Evolutionary conservation across 2,888 invertebrate genomes (phyloP).

Genomic region (Lasioglossum morio): DNA sequence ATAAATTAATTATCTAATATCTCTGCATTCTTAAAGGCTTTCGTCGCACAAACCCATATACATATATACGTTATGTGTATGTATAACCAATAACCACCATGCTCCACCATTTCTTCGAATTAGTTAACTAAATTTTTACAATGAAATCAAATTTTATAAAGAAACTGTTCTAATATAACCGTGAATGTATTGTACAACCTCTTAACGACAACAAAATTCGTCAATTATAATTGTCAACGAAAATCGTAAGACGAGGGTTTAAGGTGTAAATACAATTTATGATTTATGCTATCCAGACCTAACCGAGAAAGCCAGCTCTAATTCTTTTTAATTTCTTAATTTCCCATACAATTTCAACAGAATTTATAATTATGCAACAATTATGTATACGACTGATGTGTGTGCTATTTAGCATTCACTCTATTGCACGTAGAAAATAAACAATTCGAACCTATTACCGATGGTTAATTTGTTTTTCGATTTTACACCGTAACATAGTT

Average conservation of each 20-base stretch:
- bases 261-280: not conserved
- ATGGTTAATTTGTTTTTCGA: not conserved
- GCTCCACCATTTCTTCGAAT: too few species aligned
- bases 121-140: not conserved
- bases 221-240: not conserved
- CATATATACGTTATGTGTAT: too few species aligned
- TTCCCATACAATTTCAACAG: not conserved
- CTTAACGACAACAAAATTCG: not conserved
- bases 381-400: not conserved
- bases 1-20: not conserved
- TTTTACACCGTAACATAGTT: not conserved
- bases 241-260: not conserved
- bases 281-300: conserved; percentile 5
- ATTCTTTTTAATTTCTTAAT: not conserved
- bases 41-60: not conserved
- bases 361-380: not conserved
- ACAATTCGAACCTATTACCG: not conserved
- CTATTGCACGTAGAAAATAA: not conserved
- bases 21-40: not conserved
- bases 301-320: not conserved
- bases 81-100: too few species aligned
- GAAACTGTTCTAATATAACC: not conserved
- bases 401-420: not conserved
- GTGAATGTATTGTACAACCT: not conserved
- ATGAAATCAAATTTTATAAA: not conserved